Percentiles rank a stretch among this genome's conserved stretches.
Evolutionary conservation across 2,113 vertebrate genomes (phyloP).

Genomic region (Chamaea fasciata): DNA sequence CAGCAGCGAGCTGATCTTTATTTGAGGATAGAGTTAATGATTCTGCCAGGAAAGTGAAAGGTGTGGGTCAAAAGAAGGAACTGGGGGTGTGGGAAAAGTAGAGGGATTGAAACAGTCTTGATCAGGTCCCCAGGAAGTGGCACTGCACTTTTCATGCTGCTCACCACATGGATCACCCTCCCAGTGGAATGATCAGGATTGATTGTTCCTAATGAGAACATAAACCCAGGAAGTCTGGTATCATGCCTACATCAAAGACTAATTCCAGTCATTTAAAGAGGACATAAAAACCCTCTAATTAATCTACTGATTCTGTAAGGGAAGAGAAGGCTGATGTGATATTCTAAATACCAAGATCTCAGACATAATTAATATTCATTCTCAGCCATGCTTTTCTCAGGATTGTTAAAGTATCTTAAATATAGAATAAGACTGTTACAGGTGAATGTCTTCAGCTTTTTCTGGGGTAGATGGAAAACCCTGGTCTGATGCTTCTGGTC

Average conservation of each 20-base stretch:
- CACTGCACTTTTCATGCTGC: not conserved
- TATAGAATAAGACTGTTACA: not conserved
- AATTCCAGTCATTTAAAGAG: constrained; percentile 8
- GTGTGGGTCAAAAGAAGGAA: not conserved
- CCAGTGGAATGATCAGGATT: not conserved
- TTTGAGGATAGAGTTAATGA: not conserved
- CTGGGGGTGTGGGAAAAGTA: not conserved
- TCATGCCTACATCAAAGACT: not conserved
- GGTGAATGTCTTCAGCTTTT: not conserved
- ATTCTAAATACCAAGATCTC: not conserved
- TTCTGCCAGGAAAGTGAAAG: not conserved
- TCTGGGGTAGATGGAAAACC: not conserved
- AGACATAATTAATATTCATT: not conserved
- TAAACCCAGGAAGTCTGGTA: not conserved
- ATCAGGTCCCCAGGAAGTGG: not conserved
- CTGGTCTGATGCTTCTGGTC: not conserved
- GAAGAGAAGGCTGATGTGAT: not conserved
- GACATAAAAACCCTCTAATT: not conserved
- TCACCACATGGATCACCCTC: not conserved
- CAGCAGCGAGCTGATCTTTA: not conserved
- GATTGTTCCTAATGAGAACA: constrained; percentile 6
- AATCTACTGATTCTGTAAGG: not conserved
- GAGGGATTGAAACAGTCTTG: not conserved
- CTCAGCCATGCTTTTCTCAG: not conserved
- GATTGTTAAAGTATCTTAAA: not conserved